Conservation (phyloP, 2,888 invertebrate genomes). For the Acanthoscelides obtectus region DNA sequence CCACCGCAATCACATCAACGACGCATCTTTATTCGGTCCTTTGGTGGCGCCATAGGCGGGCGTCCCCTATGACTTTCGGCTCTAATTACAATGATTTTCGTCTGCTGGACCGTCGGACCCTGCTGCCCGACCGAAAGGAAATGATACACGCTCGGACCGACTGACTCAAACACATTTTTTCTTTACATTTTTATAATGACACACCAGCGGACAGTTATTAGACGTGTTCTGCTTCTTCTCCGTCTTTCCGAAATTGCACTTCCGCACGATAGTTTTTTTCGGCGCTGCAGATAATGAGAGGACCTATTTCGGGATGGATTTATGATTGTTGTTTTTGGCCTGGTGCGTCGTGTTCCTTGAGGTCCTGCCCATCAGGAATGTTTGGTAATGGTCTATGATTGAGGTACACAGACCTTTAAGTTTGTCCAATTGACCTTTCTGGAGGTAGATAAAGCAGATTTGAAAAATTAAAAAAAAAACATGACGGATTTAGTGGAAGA, state of each 20-base stretch:
- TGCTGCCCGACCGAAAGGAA: not conserved
- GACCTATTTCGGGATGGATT: not conserved
- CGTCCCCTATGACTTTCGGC: not conserved
- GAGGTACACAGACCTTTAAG: no score
- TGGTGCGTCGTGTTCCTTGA: not conserved
- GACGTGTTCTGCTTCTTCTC: conserved; percentile 18
- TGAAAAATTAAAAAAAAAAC: no score
- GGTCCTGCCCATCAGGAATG: no score
- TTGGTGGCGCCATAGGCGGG: not conserved
- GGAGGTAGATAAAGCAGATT: no score
- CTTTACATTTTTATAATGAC: not conserved
- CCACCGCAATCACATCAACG: not conserved
- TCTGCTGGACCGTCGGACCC: not conserved
- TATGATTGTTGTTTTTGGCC: not conserved
- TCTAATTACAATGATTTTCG: not conserved
- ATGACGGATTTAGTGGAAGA: no score
- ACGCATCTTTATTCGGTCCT: not conserved
- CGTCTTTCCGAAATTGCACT: conserved; percentile 20
- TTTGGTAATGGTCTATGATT: no score
- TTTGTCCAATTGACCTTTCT: no score
- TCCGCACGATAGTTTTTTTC: conserved; percentile 18
- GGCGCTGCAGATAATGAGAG: not conserved
- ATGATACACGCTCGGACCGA: not conserved
- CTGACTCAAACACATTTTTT: not conserved
- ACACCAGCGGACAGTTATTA: conserved; percentile 17